phyloP scores from a whole-genome alignment of 2,797 vertebrate genomes.

The Craterocephalus amniculus region DNA sequence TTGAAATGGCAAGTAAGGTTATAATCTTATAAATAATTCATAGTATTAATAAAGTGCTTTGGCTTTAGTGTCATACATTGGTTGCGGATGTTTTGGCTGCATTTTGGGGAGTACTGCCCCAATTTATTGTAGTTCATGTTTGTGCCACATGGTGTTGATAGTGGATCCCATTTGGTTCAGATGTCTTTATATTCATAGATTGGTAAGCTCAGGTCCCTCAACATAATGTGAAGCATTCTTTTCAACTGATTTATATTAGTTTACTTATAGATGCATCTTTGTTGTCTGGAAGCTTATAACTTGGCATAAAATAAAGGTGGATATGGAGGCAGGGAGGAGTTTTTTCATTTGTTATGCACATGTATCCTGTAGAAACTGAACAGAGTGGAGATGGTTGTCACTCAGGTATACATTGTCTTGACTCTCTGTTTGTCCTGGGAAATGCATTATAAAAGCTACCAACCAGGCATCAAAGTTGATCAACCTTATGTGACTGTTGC shows the following conservation, averaged over 20 bases:
- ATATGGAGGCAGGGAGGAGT: too few species aligned
- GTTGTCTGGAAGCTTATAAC: not conserved
- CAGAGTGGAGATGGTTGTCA: not conserved
- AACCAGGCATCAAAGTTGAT: not conserved
- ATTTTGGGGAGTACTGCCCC: not conserved
- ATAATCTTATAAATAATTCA: not conserved
- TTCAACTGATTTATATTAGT: not conserved
- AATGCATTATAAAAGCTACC: not conserved
- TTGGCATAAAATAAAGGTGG: not conserved
- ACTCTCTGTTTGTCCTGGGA: not conserved
- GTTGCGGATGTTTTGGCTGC: not conserved
- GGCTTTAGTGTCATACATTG: not conserved
- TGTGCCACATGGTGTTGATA: constrained; percentile 70
- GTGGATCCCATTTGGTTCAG: constrained; percentile 17
- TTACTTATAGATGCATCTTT: too few species aligned
- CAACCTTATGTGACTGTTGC: not conserved
- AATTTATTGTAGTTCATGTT: constrained; percentile 34
- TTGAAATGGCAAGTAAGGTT: not conserved
- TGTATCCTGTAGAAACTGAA: not conserved
- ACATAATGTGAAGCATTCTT: not conserved
- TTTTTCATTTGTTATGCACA: not conserved
- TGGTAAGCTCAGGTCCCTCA: not conserved
- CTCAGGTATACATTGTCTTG: not conserved
- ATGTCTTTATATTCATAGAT: not conserved
- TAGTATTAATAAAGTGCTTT: not conserved